Evolutionary conservation across 2,113 vertebrate genomes (phyloP), one percentile per base, ranked within the genome.

Genomic region (Dryoscopus gambensis): DNA sequence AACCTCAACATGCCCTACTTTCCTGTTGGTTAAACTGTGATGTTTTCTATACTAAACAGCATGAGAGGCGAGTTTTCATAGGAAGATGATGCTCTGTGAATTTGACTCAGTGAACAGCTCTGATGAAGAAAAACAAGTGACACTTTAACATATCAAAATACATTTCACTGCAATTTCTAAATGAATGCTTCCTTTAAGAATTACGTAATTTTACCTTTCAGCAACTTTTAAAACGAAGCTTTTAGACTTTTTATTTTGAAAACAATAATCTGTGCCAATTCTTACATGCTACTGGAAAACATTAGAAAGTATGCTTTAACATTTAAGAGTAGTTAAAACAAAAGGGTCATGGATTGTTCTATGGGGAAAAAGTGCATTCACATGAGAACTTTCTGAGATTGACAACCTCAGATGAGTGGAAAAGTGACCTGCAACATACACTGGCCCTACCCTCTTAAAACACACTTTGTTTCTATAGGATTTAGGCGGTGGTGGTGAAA

Each of bases 391-490:
- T 77, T 50, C 21, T 23, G 21, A 57, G 15, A 81, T 0, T 47
- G 53, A 60, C 46, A 33, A 85, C 71, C 87, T 97, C 78, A 77
- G 49, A 74, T 23, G 62, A 83, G 57, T n/a, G 18, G 31, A 89
- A 95, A 93, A 90, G 65, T 52, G 25, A 91, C 37, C 18, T 2
- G 35, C 49, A 89, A 87, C 46, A 71, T 57, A 82, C 21, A n/a
- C 53, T 91, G 70, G 59, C 64, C 84, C 87, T 88, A 33, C 35
- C 57, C 64, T 94, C 64, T 65, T 60, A 93, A 10, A 84, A 30
- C 16, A 74, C 7, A 35, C 42, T 57, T 76, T 52, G 59, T 96
- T 79, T 93, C 97, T 98, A 97, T 5, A 57, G 84, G 87, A 80
- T 49, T 90, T 91, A 96, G 1, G 79, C 14, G 68, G 44, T 71